A percentile compares a stretch with the other conserved stretches of the same genome.
phyloP scores from a whole-genome alignment of 2,797 vertebrate species.

The Thunnus albacares region DNA sequence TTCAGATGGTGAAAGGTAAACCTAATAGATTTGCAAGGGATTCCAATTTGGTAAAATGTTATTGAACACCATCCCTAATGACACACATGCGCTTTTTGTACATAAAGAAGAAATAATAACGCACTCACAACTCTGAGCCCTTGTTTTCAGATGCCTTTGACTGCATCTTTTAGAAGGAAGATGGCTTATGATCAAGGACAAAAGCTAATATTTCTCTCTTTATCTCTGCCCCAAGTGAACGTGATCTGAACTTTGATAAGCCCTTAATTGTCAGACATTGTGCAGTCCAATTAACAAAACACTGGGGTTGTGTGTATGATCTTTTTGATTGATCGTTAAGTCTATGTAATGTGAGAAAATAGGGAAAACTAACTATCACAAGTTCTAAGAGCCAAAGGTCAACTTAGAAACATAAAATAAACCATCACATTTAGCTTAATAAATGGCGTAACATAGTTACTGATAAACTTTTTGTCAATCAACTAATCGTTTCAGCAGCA shows the following conservation, averaged over 20 bases:
- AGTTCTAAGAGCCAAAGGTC: not conserved
- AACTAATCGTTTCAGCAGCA: not conserved
- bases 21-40: not conserved
- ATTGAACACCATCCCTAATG: not conserved
- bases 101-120: slow-evolving; percentile 31
- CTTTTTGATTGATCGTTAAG: slow-evolving; percentile 1
- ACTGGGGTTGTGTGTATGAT: not conserved
- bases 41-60: not conserved
- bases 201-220: slow-evolving; percentile 24
- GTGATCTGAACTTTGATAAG: slow-evolving; percentile 43
- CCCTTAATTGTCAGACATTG: slow-evolving; percentile 27
- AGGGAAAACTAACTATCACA: not conserved
- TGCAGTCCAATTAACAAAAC: slow-evolving; percentile 32
- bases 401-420: not conserved
- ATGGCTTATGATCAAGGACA: slow-evolving; percentile 45
- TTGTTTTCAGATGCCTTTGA: slow-evolving; percentile 41
- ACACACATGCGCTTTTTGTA: slow-evolving; percentile 21
- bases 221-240: slow-evolving; percentile 22
- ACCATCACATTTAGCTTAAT: not conserved
- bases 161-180: slow-evolving; percentile 30
- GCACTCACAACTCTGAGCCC: slow-evolving; percentile 39
- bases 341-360: slow-evolving; percentile 7
- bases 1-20: not conserved
- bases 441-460: not conserved
- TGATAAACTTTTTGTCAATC: not conserved